Base-by-base conservation (phyloP, 2,113 vertebrate genomes). In the Ovibos moschatus region DNA sequence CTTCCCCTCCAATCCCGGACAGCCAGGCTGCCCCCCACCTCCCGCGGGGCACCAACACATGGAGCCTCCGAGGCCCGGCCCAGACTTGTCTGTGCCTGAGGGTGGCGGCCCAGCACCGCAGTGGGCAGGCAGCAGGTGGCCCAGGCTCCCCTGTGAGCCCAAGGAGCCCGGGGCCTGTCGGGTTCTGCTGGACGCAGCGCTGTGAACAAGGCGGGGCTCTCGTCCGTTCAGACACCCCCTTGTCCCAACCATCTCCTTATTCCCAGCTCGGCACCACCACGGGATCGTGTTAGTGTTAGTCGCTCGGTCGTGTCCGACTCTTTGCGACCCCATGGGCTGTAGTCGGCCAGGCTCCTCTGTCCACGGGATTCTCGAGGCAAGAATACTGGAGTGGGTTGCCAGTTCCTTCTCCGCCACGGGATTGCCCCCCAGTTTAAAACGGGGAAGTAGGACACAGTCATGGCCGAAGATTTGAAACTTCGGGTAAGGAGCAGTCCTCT, bases 241-340 rank as follows among this genome's bases (percentile, higher is more conserved):
- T 0, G 43, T 23, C 21, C 90, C 21, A 2, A 27, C 36, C 28
- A 1, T 3, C 53, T 25, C 17, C 36, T 25, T 1, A 6, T 2
- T 28, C 83, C 60, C 4, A 27, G 23, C 67, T 40, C 19, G 4
- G n/a, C 2, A 2, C 81, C 47, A 1, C 74, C 51, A 0, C 2
- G 0, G 1, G 5, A 7, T 2, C 1, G 8, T 21, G 17, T n/a
- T 9, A 64, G 33, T 2, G 64, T 11, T 3, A 12, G n/a, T 12
- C 0, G 7, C 28, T 21, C 3, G 13, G 43, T 9, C 51, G 0
- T 6, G 30, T 71, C 67, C 10, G 1, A 11, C 67, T 71, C 67
- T 71, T 12, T 13, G 67, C 5, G 0, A 23, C n/a, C 67, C 67
- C 67, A 12, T 1, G n/a, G 62, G 4, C 62, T n/a, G 33, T 19